Evolutionary conservation across 2,797 vertebrate genomes (phyloP).

Genomic region (Sternarchorhynchus goeldii): DNA sequence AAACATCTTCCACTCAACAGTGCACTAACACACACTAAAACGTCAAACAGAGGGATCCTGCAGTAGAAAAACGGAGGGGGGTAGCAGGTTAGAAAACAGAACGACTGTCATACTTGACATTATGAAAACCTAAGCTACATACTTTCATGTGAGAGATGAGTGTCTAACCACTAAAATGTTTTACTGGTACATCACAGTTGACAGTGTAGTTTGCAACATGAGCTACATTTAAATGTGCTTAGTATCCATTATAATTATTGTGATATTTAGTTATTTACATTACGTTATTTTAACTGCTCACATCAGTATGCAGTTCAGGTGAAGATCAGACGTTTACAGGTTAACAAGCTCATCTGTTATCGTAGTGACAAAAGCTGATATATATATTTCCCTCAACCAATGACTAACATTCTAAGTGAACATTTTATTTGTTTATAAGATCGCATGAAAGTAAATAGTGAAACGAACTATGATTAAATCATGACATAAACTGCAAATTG

Average conservation of each 20-base stretch:
- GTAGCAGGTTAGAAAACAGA: constrained; percentile 6
- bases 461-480: no score
- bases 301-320: no score
- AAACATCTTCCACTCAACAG: constrained; percentile 82
- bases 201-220: no score
- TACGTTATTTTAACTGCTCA: no score
- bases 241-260: no score
- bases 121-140: background rate
- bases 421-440: background rate
- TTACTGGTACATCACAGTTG: no score
- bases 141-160: background rate
- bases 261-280: no score
- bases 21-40: constrained; percentile 54
- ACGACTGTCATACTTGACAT: background rate
- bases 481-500: no score
- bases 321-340: no score
- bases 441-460: no score
- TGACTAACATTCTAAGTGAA: background rate
- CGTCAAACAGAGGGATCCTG: constrained; percentile 40
- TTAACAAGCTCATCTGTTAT: background rate
- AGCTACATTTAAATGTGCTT: no score
- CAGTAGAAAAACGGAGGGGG: background rate
- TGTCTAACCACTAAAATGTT: background rate
- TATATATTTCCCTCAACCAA: background rate
- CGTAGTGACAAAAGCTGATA: background rate